Evolutionary conservation across 2,888 invertebrate species (phyloP), one percentile per base, ranked within the genome.

Genomic region (Cyclophora albipunctata): DNA sequence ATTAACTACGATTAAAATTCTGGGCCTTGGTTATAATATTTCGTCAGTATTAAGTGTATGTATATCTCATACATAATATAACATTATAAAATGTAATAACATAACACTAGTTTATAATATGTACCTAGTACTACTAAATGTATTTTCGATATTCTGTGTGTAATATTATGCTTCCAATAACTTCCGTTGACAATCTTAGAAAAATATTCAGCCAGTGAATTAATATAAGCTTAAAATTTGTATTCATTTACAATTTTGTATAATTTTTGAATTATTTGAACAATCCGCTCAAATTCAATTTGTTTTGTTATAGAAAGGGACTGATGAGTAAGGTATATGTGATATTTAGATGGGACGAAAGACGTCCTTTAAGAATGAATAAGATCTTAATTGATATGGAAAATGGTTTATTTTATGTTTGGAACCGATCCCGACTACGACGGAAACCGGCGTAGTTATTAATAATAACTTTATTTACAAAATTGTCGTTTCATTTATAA

Each of bases 291-390:
- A 45, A 45, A 45, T 20, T 20, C 20, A 20, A 20, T 20, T 20
- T 45, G 35, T 42, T 45, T 35, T 51, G 47, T 47, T 51, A 49
- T 52, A 53, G 50, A 46, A 52, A 48, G 57, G 57, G 83, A 84
- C 84, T 85, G 84, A 84, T 75, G 78, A 78, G 77, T 71, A 73
- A 72, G 72, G 71, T 70, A 77, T 69, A 75, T 85, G 84, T 84
- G 84, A 84, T 85, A 84, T 73, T 77, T 77, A 78, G 76, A 62
- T 62, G 67, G 67, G n/a, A n/a, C 7, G 7, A 42, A 42, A 3
- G 4, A 42, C 42, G 34, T 43, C 43, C 43, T 43, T 4, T 43
- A 43, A 43, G 43, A 44, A 44, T 34, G 40, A 40, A 46, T 43
- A 43, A 43, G 43, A 43, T 43, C 43, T 20, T 33, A 7, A 43